These are phyloP conservation scores for Illadopsis cleaveri DNA, from an alignment of 2,113 vertebrate species.

Conservation along the genomic window DNA sequence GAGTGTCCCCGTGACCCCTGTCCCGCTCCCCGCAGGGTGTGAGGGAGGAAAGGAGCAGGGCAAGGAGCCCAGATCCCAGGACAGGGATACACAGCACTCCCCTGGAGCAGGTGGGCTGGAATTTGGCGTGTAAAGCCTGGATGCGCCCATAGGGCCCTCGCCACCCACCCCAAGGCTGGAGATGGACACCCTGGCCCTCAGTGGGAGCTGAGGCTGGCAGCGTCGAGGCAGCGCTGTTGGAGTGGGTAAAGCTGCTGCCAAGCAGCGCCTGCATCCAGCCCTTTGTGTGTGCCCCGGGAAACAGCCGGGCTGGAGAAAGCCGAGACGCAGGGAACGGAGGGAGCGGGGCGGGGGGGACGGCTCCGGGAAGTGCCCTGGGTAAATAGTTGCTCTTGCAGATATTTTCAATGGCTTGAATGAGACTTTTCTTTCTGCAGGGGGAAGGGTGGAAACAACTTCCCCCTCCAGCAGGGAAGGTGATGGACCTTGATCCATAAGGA, in stretches of 20 bases:
- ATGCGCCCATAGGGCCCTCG: accelerated
- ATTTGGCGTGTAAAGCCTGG: neutral
- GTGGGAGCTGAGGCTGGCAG: neutral
- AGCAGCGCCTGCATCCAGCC: neutral
- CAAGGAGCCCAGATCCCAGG: neutral
- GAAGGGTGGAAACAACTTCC: conserved; percentile 20
- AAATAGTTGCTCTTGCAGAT: conserved; percentile 40
- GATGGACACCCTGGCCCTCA: accelerated
- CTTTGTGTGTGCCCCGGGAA: neutral
- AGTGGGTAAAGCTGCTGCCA: neutral
- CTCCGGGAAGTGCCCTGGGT: conserved; percentile 8
- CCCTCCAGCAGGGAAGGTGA: accelerated
- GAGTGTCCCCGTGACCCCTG: neutral
- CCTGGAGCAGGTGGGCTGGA: neutral
- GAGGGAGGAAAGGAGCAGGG: neutral
- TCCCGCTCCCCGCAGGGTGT: neutral
- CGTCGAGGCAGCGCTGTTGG: accelerated
- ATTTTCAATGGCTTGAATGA: neutral
- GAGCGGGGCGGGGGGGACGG: neutral
- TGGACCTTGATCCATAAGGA: neutral
- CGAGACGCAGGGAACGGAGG: neutral
- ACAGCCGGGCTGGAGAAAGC: neutral
- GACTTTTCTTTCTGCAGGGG: conserved; percentile 29
- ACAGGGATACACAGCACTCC: neutral
- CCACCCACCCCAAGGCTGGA: neutral